phyloP scores from a whole-genome alignment of 2,113 vertebrate genomes.

The Melanerpes formicivorus region DNA sequence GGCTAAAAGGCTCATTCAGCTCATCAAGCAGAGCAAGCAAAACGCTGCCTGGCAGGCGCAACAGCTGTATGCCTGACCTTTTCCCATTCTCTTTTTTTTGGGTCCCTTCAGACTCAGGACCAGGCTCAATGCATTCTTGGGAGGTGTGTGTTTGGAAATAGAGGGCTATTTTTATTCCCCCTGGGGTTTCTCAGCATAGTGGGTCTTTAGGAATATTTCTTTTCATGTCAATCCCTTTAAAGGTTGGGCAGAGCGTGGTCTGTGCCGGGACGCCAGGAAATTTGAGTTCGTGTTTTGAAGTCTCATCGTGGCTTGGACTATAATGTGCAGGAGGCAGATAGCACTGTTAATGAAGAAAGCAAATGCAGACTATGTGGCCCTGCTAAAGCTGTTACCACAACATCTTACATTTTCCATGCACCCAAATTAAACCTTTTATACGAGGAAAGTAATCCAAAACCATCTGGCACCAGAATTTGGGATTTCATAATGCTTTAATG shows the following conservation, averaged over 20 bases:
- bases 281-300: background rate
- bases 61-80: constrained; percentile 40
- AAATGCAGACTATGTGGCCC: background rate
- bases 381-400: constrained; percentile 41
- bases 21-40: background rate
- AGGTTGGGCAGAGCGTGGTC: background rate
- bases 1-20: constrained; percentile 15
- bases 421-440: constrained; percentile 41
- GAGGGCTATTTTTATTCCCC: constrained; percentile 29
- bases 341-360: background rate
- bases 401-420: constrained; percentile 49
- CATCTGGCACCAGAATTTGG: constrained; percentile 42
- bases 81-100: background rate
- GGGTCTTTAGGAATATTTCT: constrained; percentile 41
- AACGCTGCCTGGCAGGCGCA: background rate
- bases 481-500: constrained; percentile 60
- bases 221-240: background rate
- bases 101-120: background rate
- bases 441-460: constrained; percentile 46
- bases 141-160: background rate
- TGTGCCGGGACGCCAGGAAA: constrained; percentile 4
- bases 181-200: constrained; percentile 31
- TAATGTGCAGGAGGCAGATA: background rate
- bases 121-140: background rate
- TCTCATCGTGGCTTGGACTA: background rate